These are phyloP conservation scores for Euschistus heros DNA, from an alignment of 1,140 invertebrate species.

Conservation along the genomic window DNA sequence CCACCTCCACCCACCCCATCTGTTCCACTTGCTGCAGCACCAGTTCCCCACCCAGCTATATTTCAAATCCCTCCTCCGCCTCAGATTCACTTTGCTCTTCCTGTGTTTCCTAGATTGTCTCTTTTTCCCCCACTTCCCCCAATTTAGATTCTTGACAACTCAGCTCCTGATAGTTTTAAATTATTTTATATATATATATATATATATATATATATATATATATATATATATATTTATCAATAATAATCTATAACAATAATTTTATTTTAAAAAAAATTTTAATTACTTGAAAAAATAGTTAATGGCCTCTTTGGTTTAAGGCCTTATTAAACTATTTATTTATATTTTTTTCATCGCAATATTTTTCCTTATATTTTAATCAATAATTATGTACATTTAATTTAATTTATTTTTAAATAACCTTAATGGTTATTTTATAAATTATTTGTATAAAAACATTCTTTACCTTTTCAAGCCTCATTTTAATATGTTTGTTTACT, in stretches of 20 bases:
- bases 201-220: neutral
- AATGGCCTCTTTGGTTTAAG: too few relatives aligned
- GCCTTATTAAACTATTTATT: too few relatives aligned
- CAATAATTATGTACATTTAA: too few relatives aligned
- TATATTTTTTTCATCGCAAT: too few relatives aligned
- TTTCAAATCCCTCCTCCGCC: constrained; percentile 3
- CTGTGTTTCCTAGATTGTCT: neutral
- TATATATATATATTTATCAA: neutral
- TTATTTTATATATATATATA: neutral
- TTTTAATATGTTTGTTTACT: too few relatives aligned
- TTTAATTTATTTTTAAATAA: too few relatives aligned
- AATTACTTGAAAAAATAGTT: neutral
- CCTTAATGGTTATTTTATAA: too few relatives aligned
- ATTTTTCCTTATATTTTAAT: too few relatives aligned
- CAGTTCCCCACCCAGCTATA: constrained; percentile 10
- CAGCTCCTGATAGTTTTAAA: neutral
- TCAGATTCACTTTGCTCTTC: constrained; percentile 11
- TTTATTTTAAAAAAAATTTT: neutral
- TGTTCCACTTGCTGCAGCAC: constrained; percentile 18
- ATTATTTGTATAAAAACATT: too few relatives aligned
- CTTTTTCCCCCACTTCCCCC: neutral
- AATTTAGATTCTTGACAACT: neutral
- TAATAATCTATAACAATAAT: neutral
- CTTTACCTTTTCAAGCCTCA: too few relatives aligned
- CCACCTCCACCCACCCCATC: constrained; percentile 10